A percentile compares a stretch with the other conserved stretches of the same genome.
Evolutionary conservation across 2,113 vertebrate genomes (phyloP).

Genomic region (Bos indicus): DNA sequence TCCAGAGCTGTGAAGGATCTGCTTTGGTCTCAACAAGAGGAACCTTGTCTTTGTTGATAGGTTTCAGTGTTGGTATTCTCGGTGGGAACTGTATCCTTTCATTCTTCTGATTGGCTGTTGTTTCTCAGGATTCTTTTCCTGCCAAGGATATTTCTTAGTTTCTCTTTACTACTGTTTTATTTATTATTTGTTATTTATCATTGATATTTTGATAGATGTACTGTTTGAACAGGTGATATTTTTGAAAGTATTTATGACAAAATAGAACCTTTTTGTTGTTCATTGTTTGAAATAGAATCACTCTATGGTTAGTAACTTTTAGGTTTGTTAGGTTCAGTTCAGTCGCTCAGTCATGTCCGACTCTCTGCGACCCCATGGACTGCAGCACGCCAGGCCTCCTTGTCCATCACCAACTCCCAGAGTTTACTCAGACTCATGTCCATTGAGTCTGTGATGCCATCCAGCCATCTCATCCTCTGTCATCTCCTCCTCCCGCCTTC

Average conservation of each 20-base stretch:
- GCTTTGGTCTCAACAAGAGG: neutral
- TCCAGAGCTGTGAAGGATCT: neutral
- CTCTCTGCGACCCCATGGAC: neutral
- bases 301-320: neutral
- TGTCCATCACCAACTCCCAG: neutral
- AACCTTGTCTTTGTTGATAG: neutral
- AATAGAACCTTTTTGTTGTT: neutral
- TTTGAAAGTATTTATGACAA: neutral
- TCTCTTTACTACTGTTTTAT: neutral
- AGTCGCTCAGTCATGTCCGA: neutral
- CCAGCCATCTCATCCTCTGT: neutral
- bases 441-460: neutral
- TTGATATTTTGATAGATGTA: neutral
- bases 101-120: neutral
- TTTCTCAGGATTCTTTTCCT: slow-evolving; percentile 14
- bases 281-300: neutral
- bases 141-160: neutral
- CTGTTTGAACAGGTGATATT: neutral
- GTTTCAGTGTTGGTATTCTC: neutral
- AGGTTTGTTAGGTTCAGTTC: neutral
- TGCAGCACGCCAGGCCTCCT: neutral
- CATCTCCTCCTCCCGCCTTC: neutral
- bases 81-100: neutral
- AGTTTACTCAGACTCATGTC: neutral
- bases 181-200: neutral